Conservation (phyloP, 2,888 invertebrate genomes). For the Copidosoma aretas region DNA sequence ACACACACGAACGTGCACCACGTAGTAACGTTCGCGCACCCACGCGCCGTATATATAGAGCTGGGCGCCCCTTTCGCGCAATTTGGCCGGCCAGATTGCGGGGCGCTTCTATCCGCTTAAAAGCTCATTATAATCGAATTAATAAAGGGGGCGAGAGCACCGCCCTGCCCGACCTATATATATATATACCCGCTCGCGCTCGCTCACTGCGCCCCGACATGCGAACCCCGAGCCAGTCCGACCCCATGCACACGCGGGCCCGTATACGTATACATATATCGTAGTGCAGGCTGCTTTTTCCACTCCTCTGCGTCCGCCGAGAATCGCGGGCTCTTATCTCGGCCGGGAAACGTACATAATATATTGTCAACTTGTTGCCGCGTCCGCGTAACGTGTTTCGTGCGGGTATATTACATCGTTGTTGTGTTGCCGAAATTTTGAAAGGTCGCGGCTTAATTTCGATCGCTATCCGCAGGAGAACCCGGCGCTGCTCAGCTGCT, state of each 20-base stretch:
- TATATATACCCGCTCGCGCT: conserved; percentile 22
- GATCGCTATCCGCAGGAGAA: conserved; percentile 20
- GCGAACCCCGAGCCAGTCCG: conserved; percentile 43
- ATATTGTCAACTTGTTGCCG: conserved; percentile 38
- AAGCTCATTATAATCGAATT: conserved; percentile 60
- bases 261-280: not conserved
- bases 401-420: not conserved
- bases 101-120: conserved; percentile 47
- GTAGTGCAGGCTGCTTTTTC: conserved; percentile 23
- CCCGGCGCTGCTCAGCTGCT: conserved; percentile 11
- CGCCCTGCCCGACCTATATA: conserved; percentile 26
- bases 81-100: no score
- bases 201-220: conserved; percentile 54
- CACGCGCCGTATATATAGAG: conserved; percentile 13
- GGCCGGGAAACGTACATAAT: no score
- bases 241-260: not conserved
- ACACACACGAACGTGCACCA: no score
- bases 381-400: not conserved
- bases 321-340: conserved; percentile 18
- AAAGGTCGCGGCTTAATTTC: conserved; percentile 17
- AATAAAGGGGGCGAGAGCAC: conserved; percentile 49
- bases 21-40: no score
- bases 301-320: conserved; percentile 15
- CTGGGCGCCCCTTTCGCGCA: not conserved
- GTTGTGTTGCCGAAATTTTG: conserved; percentile 31